Percentiles rank a stretch among this genome's conserved stretches.
These are phyloP conservation scores for Stenolophus ochropezus DNA, from an alignment of 2,888 invertebrate species.

Conservation along the genomic window DNA sequence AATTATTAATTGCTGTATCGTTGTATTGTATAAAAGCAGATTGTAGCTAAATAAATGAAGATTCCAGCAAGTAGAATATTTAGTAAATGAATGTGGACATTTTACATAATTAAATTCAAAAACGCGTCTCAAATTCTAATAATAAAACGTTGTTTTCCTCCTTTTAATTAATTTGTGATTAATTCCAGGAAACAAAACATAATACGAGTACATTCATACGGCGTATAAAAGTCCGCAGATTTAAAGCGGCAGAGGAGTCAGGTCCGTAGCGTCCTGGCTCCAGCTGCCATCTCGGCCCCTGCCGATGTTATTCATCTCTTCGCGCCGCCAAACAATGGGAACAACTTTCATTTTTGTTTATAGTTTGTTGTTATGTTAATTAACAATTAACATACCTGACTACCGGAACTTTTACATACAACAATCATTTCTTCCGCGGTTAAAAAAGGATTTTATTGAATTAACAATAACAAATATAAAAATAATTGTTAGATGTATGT, in stretches of 20 bases:
- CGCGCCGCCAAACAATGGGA: slow-evolving; percentile 1
- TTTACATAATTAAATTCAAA: not conserved
- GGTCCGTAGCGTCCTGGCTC: too few relatives aligned
- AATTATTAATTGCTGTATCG: too few relatives aligned
- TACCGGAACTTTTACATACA: not conserved
- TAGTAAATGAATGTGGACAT: too few relatives aligned
- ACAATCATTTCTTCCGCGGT: too few relatives aligned
- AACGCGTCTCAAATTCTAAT: not conserved
- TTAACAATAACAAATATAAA: too few relatives aligned
- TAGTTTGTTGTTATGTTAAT: not conserved
- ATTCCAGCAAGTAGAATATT: too few relatives aligned
- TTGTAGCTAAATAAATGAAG: too few relatives aligned
- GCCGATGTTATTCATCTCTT: slow-evolving; percentile 14
- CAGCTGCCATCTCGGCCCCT: too few relatives aligned
- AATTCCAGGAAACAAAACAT: slow-evolving; percentile 3
- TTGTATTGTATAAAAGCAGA: too few relatives aligned
- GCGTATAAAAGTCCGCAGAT: slow-evolving; percentile 4
- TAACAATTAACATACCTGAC: not conserved
- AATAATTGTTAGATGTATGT: too few relatives aligned
- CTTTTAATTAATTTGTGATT: slow-evolving; percentile 30
- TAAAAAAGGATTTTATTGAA: too few relatives aligned
- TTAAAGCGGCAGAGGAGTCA: not conserved
- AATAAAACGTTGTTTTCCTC: not conserved
- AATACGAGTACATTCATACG: slow-evolving; percentile 9
- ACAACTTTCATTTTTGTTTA: not conserved